Base-by-base conservation (phyloP, 1,140 invertebrate species). In the Schmidtea mediterranea region DNA sequence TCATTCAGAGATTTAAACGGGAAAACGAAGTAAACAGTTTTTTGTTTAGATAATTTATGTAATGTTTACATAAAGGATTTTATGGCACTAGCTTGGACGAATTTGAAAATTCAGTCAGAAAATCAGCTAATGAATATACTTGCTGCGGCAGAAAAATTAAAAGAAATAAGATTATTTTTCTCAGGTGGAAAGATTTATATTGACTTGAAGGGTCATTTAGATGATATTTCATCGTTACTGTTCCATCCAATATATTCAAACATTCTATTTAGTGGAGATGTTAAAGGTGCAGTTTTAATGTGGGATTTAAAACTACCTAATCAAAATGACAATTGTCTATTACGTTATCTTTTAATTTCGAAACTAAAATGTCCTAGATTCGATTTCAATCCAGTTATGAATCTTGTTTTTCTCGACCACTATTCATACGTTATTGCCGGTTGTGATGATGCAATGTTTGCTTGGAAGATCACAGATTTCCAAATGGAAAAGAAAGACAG, bases 51-150 rank as follows among this genome's bases (percentile, higher is more conserved):
- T 12, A 12, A 12, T 12, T 37, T 37, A 37, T 37, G n/a, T n/a
- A n/a, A n/a, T n/a, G n/a, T n/a, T n/a, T n/a, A n/a, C n/a, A n/a
- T 15, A 6, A 52, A 69, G 57, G 58, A 60, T 48, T 65, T 70
- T 36, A 69, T 66, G 51, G 56, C 65, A 2, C 48, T 70, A 22
- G 62, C 66, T 0, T 71, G 69, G 69, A 63, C 67, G 9, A 67
- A 61, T 5, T 43, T 69, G 26, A 52, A 55, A 26, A 47, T 55
- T 32, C 51, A 54, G 22, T 49, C 32, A 9, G 53, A 50, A 32
- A 48, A 36, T 8, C 51, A 56, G 8, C 52, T 56, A 12, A 59
- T 53, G 1, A 69, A 66, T 51, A 62, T 71, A 24, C 50, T 71
- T 23, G 70, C 66, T 21, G 62, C 63, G 40, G 69, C 57, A 23